Percentiles rank a stretch among this genome's conserved stretches.
These are phyloP conservation scores for Drosophila pegasa DNA, from an alignment of 2,888 invertebrate species.

Conservation along the genomic window DNA sequence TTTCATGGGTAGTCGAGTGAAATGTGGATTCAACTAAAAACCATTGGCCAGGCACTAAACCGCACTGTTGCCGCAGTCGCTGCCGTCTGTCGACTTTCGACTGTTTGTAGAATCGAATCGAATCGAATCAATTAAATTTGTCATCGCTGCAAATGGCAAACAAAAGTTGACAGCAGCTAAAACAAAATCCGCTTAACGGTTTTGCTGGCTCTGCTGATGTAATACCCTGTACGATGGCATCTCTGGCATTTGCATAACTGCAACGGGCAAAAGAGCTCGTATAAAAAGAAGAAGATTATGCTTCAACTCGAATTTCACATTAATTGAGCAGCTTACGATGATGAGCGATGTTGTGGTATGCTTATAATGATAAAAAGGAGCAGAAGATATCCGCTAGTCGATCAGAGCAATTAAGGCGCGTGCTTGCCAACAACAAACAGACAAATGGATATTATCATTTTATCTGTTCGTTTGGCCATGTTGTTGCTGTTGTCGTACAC, in stretches of 20 bases:
- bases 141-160: conserved; percentile 53
- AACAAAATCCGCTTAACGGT: conserved; percentile 73
- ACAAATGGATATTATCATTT: conserved; percentile 78
- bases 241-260: too few relatives aligned
- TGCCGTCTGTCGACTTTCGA: conserved; percentile 21
- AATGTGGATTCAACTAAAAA: conserved; percentile 26
- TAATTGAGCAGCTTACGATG: background rate
- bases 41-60: conserved; percentile 20
- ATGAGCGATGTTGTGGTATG: background rate
- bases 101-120: conserved; percentile 62
- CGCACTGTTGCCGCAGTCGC: conserved; percentile 20
- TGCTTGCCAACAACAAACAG: conserved; percentile 55
- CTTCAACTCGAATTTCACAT: background rate
- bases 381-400: conserved; percentile 8
- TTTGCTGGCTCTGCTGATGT: conserved; percentile 21
- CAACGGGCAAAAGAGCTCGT: background rate
- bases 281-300: background rate
- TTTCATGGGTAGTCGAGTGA: conserved; percentile 3
- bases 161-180: conserved; percentile 72
- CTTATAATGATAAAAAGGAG: background rate
- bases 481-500: conserved; percentile 48
- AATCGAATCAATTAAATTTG: conserved; percentile 69
- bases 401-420: background rate
- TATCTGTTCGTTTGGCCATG: conserved; percentile 66
- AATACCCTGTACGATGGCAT: conserved; percentile 23